Conservation (phyloP, 2,888 invertebrate genomes). For the Hydraecia micacea region DNA sequence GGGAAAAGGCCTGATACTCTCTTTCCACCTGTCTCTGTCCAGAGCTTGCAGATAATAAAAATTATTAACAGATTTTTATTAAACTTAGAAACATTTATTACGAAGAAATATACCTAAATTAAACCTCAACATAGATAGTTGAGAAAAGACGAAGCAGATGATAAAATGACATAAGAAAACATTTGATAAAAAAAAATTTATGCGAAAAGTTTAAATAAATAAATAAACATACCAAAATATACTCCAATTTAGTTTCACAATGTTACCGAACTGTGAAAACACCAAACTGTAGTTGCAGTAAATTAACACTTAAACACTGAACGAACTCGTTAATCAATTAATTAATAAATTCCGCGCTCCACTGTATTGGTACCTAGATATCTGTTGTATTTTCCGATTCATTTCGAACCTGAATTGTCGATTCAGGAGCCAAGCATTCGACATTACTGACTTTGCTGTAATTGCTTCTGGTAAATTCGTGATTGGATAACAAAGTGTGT, state of each 20-base stretch:
- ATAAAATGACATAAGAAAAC: not conserved
- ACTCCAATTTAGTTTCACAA: not conserved
- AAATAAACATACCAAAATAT: too few relatives aligned
- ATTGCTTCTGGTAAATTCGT: not conserved
- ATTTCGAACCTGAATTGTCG: constrained; percentile 23
- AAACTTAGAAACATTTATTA: too few relatives aligned
- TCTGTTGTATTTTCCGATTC: constrained; percentile 2
- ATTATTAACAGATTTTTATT: too few relatives aligned
- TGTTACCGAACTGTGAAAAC: not conserved
- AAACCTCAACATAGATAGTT: not conserved
- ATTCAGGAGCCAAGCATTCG: constrained; percentile 28
- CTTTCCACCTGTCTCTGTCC: too few relatives aligned
- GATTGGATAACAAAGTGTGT: not conserved
- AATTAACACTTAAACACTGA: constrained; percentile 18
- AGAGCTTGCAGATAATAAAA: too few relatives aligned
- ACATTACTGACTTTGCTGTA: not conserved
- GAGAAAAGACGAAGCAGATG: too few relatives aligned
- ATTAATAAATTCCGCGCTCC: constrained; percentile 28
- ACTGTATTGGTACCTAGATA: not conserved
- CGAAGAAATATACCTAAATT: not conserved
- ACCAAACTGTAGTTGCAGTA: not conserved
- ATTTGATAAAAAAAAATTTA: not conserved
- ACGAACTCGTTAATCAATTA: constrained; percentile 23
- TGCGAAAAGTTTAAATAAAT: too few relatives aligned
- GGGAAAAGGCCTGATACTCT: too few relatives aligned